Conservation (phyloP, 2,113 vertebrate species). For the Hipposideros armiger region DNA sequence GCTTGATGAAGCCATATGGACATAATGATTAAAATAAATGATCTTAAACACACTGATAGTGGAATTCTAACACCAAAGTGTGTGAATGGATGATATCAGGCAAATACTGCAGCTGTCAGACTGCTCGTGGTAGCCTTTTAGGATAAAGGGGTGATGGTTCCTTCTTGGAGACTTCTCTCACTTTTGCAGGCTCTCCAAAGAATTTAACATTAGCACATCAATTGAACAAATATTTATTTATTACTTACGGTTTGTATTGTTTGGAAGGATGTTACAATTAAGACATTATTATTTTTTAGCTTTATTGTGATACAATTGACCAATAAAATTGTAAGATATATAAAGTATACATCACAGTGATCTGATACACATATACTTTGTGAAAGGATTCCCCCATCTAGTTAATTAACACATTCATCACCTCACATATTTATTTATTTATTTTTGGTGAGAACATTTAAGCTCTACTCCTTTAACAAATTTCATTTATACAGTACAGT, state of each 20-base stretch:
- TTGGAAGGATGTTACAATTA: constrained; percentile 23
- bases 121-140: background rate
- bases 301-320: background rate
- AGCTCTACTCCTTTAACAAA: background rate
- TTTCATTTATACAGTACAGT: background rate
- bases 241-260: background rate
- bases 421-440: background rate
- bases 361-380: background rate
- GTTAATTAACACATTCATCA: constrained; percentile 5
- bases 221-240: background rate
- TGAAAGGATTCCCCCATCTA: background rate
- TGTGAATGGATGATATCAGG: background rate
- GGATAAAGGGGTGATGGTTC: background rate
- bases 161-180: background rate
- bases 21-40: constrained; percentile 21
- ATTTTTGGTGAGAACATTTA: background rate
- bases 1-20: constrained; percentile 1
- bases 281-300: constrained; percentile 5
- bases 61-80: background rate
- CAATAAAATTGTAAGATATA: background rate
- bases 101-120: background rate
- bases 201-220: background rate
- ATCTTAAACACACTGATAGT: background rate
- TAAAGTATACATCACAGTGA: background rate
- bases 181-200: background rate